A percentile compares a stretch with the other conserved stretches of the same genome.
Evolutionary conservation across 35 echinoderm and acorn worm genomes (phyloP).

Genomic region (Nesometra sesokonis): DNA sequence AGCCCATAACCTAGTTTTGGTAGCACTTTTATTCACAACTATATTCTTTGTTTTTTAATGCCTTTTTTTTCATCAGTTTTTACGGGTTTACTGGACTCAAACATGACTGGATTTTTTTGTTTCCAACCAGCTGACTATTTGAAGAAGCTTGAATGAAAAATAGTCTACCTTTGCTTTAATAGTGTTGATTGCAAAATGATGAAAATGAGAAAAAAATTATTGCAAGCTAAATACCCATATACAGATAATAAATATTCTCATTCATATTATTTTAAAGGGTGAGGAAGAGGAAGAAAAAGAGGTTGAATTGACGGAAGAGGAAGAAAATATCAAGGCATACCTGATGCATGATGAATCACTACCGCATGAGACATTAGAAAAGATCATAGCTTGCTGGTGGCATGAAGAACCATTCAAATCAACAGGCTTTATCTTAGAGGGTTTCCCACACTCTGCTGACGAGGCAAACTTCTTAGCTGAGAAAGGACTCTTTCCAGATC

Average conservation of each 20-base stretch:
- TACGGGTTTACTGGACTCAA: too few species aligned
- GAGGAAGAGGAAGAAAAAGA: conserved; percentile 57
- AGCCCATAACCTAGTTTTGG: too few species aligned
- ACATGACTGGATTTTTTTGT: too few species aligned
- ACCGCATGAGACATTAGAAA: conserved; percentile 62
- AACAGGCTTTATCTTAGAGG: conserved; percentile 82
- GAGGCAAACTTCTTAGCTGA: conserved; percentile 88
- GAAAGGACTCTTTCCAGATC: conserved; percentile 71
- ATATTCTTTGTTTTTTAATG: too few species aligned
- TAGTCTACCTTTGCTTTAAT: too few species aligned
- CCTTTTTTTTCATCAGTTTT: too few species aligned
- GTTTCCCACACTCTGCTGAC: conserved; percentile 82
- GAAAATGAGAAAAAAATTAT: too few species aligned
- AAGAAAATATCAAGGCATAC: conserved; percentile 94
- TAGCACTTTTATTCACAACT: too few species aligned
- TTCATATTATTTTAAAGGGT: neutral
- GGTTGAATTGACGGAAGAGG: conserved; percentile 69
- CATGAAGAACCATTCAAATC: conserved; percentile 83
- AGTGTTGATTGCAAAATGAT: too few species aligned
- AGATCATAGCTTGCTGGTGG: conserved; percentile 87
- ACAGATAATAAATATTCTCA: neutral
- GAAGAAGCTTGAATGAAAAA: too few species aligned
- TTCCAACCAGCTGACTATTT: too few species aligned
- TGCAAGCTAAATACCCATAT: too few species aligned
- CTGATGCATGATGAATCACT: conserved; percentile 75